These are phyloP conservation scores for Hypselothyrea guttata DNA, from an alignment of 2,888 invertebrate genomes.

Conservation along the genomic window DNA sequence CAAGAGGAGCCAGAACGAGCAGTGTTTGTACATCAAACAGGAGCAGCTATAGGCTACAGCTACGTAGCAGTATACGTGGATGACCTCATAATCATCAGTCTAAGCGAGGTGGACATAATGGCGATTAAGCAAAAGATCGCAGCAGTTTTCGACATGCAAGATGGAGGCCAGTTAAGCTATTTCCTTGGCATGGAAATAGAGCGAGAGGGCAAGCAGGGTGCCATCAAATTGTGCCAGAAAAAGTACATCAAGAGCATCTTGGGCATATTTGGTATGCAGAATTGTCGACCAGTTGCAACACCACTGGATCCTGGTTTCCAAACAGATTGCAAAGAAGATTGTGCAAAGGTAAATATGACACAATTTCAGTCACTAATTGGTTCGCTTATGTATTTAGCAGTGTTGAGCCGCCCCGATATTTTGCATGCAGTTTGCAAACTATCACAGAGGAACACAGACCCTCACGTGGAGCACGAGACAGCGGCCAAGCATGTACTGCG, in stretches of 20 bases:
- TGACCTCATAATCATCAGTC: neutral
- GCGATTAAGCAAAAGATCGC: too few species aligned
- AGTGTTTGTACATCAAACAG: conserved; percentile 1
- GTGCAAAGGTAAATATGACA: too few species aligned
- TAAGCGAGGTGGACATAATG: too few species aligned
- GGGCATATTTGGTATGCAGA: neutral
- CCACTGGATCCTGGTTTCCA: neutral
- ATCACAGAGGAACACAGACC: neutral
- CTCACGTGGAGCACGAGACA: neutral
- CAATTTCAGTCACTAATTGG: too few species aligned
- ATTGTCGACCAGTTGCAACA: neutral
- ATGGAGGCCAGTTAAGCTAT: too few species aligned
- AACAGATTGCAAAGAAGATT: too few species aligned
- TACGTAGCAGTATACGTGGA: conserved; percentile 3
- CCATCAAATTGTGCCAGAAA: neutral
- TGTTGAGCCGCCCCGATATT: too few species aligned
- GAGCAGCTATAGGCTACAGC: conserved; percentile 1
- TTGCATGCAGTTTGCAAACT: too few species aligned
- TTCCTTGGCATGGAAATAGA: too few species aligned
- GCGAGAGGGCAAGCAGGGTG: too few species aligned
- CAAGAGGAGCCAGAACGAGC: neutral
- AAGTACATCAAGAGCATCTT: neutral
- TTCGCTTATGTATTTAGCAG: too few species aligned
- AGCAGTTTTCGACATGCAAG: too few species aligned
- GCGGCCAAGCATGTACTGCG: conserved; percentile 19